Evolutionary conservation across 2,888 invertebrate species (phyloP), one percentile per base, ranked within the genome.

Genomic region (Diarsia mendica): DNA sequence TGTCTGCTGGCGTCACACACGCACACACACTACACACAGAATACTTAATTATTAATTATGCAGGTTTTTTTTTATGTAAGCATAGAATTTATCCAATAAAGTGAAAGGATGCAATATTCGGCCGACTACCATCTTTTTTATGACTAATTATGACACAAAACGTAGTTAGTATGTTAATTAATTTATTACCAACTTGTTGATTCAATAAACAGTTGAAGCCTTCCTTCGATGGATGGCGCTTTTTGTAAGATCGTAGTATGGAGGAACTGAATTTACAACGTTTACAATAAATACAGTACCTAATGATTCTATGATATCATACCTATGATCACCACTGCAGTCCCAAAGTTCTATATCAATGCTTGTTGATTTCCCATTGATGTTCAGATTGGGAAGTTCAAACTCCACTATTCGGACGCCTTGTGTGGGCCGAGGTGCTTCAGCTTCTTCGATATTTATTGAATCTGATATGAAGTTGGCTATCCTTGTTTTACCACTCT

Each of bases 321-420:
- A 98, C 98, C 97, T 98, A 87, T 97, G 96, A 91, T 98, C 98
- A 23, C 98, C 98, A 90, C 98, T 98, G 92, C 98, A 97, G 90
- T 98, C 98, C 98, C 98, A 98, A 66, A 98, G 92, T 93, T 98
- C 98, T 58, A 98, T 97, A 88, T 98, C 98, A 46, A 97, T 97
- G 86, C 97, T 97, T 15, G 93, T 91, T 66, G 93, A 92, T 88
- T 97, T 97, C 10, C 97, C 97, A 88, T 97, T 97, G 1, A 97
- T 93, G 84, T 95, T 97, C 10, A 98, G 90, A 86, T 97, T 97
- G 39, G 97, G 95, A 44, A 97, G 95, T 93, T 98, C 98, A 92
- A 98, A 98, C 91, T 98, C 98, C 20, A 98, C 96, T 87, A 98
- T 98, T 87, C 98, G 97, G 53, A 97, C 97, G 60, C 98, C 98